Evolutionary conservation across 2,888 invertebrate species (phyloP).

Genomic region (Lottia scabra): DNA sequence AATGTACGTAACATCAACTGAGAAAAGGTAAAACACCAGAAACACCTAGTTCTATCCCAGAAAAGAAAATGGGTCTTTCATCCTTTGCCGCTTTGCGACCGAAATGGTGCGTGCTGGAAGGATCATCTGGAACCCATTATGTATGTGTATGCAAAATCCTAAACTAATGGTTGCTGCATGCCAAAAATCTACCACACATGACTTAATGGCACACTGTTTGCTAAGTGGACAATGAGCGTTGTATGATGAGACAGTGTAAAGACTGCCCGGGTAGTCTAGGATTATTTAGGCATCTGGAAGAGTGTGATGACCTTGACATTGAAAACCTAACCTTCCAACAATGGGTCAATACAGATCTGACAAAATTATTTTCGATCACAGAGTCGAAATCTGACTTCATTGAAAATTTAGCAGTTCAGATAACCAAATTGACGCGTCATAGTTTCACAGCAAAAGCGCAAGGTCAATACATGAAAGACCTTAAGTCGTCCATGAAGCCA

Average conservation of each 20-base stretch:
- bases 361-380: not conserved
- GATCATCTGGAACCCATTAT: not conserved
- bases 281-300: conserved; percentile 2
- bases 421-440: conserved; percentile 4
- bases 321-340: not conserved
- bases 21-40: not conserved
- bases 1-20: not conserved
- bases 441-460: conserved; percentile 11
- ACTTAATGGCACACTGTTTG: not conserved
- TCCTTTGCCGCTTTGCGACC: not conserved
- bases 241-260: not conserved
- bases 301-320: not conserved
- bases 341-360: conserved; percentile 10
- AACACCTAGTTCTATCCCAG: not conserved
- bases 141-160: conserved; percentile 3
- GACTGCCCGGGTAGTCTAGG: conserved; percentile 8
- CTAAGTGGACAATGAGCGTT: not conserved
- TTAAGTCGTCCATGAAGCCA: conserved; percentile 1
- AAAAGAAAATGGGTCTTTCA: not conserved
- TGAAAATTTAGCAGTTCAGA: not conserved
- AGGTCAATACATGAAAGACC: not conserved
- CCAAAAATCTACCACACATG: not conserved
- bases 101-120: not conserved
- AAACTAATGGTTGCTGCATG: not conserved
- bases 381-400: not conserved